Base-by-base conservation (phyloP, 2,888 invertebrate genomes). In the Onthophagus sagittarius region DNA sequence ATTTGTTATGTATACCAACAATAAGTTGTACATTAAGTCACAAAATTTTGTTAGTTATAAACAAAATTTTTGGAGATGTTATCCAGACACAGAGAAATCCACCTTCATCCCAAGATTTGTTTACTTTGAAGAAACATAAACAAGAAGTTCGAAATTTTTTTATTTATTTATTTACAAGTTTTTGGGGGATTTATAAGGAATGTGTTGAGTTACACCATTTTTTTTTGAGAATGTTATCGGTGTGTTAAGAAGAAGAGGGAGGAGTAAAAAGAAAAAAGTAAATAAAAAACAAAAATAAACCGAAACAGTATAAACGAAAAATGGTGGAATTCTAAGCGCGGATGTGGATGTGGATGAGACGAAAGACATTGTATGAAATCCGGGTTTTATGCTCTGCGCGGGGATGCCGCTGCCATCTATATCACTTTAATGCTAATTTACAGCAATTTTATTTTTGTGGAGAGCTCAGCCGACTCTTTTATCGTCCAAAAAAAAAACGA, bases 401-500 rank as follows among this genome's bases (percentile, higher is more conserved):
- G 39, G 39, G 39, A 53, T 53, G 39, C 39, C 39, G 39, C 39
- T 53, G 39, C 39, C 39, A 53, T 53, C 39, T 53, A 33, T 69
- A 63, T 69, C 84, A 85, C 84, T 83, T 83, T 85, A 84, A 85
- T 84, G 84, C 84, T 84, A 84, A 85, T 85, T 85, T 85, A 85
- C 84, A 84, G 80, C 84, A 83, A 84, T 84, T 84, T 81, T 81
- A 79, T 80, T 80, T 81, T 75, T 78, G 80, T 77, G 79, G 80
- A 80, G 81, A 81, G 39, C 39, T 53, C 39, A 53, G 80, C 78
- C 81, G 81, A 81, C 81, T 78, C 80, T 83, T 83, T 83, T 83
- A 83, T 83, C 39, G 39, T 53, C 11, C 39, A 0, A 53, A 53
- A 53, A 53, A 53, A 53, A 53, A 53, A 7, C 39, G 11, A 53